Evolutionary conservation across 2,797 vertebrate genomes (phyloP), one percentile per base, ranked within the genome.

Genomic region (Glossophaga mutica): DNA sequence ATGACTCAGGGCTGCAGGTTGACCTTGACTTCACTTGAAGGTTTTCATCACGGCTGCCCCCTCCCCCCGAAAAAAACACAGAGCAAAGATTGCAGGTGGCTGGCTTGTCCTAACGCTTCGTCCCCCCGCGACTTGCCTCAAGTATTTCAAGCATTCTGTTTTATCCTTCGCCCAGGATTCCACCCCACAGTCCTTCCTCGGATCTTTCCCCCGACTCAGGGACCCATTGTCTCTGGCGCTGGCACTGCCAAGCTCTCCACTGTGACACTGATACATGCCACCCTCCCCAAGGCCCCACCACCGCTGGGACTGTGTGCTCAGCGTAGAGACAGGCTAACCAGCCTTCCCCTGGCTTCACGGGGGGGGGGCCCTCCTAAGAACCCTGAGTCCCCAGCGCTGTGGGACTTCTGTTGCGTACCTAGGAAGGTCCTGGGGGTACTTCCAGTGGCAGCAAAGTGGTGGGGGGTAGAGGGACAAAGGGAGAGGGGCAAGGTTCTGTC

Each of bases 21-120:
- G 96, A 96, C 83, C 94, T 79, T 57, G 95, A 21, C 89, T 95
- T 93, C 50, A 6, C 68, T 82, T 44, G 3, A 76, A 96, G 88
- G 39, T 86, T 85, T 90, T 39, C 62, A 4, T 67, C 42, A 68
- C 1, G 2, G 46, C 67, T 78, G 21, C 55, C 79, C n/a, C 18
- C 9, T 4, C 76, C n/a, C 11, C 52, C 73, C 78, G n/a, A 79
- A 74, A 12, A 26, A 59, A 62, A 62, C 32, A 67, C 37, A 90
- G 46, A 52, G 57, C 62, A 46, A 67, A n/a, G 71, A n/a, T 37
- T 29, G 50, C 68, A 94, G 77, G 73, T 85, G 65, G 14, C 55
- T 48, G 57, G 24, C 62, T 78, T 78, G 62, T 71, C 62, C 9
- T 65, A 10, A 29, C 37, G 5, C 37, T 26, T 22, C 77, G 21